Percentiles rank a stretch among this genome's conserved stretches.
Evolutionary conservation across 64 coral and sea anemone species (phyloP).

Genomic region (Anthopleura sola): DNA sequence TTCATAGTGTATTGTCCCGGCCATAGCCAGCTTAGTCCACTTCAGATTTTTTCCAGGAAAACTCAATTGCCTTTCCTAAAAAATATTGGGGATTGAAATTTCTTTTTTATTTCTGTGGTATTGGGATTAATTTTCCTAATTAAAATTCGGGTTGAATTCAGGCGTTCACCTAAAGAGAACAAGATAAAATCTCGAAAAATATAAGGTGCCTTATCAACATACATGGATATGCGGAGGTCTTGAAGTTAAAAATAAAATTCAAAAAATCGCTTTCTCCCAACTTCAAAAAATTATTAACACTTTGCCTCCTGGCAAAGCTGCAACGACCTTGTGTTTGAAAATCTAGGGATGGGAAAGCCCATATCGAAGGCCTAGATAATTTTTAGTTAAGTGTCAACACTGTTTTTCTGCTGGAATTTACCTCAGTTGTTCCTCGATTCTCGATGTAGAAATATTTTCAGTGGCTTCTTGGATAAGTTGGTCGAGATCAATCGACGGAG

Average conservation of each 20-base stretch:
- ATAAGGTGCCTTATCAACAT: neutral
- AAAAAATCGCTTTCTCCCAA: neutral
- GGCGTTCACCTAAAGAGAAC: neutral
- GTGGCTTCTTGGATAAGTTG: neutral
- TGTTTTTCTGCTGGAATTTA: slow-evolving; percentile 8
- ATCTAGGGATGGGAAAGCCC: neutral
- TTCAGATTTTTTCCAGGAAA: neutral
- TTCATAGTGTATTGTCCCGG: neutral
- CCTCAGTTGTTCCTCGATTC: slow-evolving; percentile 1
- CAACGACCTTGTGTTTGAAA: neutral
- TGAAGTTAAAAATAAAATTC: neutral
- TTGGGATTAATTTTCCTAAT: slow-evolving; percentile 1
- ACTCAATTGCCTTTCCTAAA: neutral
- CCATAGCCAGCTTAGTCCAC: neutral
- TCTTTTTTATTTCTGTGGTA: slow-evolving; percentile 1
- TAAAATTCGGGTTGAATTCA: neutral
- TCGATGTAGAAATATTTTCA: slow-evolving; percentile 9
- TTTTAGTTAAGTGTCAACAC: neutral
- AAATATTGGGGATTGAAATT: neutral
- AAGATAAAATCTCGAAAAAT: slow-evolving; percentile 9
- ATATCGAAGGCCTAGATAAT: neutral
- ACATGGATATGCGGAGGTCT: neutral
- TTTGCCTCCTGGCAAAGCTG: neutral
- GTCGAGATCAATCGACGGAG: neutral
- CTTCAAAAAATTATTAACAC: neutral